Base-by-base conservation (phyloP, 2,888 invertebrate genomes). In the Steinernema hermaphroditum region DNA sequence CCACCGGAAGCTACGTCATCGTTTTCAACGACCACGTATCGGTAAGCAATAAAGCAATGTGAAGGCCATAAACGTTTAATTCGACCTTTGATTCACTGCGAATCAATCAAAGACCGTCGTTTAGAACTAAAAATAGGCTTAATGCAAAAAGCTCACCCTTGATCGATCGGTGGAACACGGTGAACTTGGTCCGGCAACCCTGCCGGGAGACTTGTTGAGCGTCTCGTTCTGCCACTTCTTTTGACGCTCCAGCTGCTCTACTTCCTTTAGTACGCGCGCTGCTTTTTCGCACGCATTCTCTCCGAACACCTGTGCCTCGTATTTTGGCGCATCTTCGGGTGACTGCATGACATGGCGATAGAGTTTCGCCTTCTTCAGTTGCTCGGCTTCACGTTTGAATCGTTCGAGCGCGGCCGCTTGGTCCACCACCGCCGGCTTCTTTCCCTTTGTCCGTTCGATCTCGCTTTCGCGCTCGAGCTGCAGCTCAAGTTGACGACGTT, bases 281-380 rank as follows among this genome's bases (percentile, higher is more conserved):
- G 71, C 68, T 29, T 50, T 16, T 14, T 43, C 32, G 19, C 24
- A 50, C 14, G 68, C 73, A 0, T 44, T 57, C 2, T 44, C 44
- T 22, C 75, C 72, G 24, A 76, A 69, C 16, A 76, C 54, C n/a
- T 57, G 22, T 29, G 54, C 34, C 0, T 54, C 71, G 22, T 50
- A 70, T n/a, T 70, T 50, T 9, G 46, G 43, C 37, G 57, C 54
- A 14, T 68, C 54, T 27, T 70, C 75, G 14, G 70, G 57, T 19
- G 68, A 68, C 24, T 76, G 71, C 29, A 76, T 34, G 70, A 76
- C 72, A 46, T 76, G 76, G 24, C 70, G 57, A 62, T 76, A 73
- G 16, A 76, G 72, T 49, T 73, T 76, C 32, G 76, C 76, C 44
- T 73, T 70, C 46, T 70, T 69, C 49, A 76, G 68, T 32, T 46